phyloP scores from a whole-genome alignment of 2,888 invertebrate species.

The Heliconius charithonia region DNA sequence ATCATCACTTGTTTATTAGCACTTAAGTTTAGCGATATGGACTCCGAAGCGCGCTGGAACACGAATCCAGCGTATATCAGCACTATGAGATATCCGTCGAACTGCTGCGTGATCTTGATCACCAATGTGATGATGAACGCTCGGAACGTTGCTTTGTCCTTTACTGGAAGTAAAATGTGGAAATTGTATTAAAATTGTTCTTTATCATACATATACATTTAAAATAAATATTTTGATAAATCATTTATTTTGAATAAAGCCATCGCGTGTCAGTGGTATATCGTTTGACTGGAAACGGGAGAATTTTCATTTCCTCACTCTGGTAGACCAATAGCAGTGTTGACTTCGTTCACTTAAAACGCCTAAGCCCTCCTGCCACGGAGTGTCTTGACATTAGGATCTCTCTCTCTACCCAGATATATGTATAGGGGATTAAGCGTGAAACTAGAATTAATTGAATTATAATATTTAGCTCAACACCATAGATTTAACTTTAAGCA shows the following conservation, averaged over 20 bases:
- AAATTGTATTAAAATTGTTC: neutral
- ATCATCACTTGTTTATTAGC: conserved; percentile 77
- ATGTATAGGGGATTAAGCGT: neutral
- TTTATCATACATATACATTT: too few relatives aligned
- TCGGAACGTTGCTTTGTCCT: conserved; percentile 71
- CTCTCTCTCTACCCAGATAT: neutral
- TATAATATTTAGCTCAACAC: neutral
- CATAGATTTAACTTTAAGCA: neutral
- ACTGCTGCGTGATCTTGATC: conserved; percentile 77
- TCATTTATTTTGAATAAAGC: too few relatives aligned
- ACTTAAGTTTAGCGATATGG: conserved; percentile 65
- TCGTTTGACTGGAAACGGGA: neutral
- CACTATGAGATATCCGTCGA: conserved; percentile 77
- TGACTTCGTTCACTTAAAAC: neutral
- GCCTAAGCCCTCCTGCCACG: too few relatives aligned
- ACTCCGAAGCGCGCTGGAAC: conserved; percentile 70
- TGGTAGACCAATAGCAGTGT: neutral
- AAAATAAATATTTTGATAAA: neutral
- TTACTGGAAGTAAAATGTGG: conserved; percentile 58
- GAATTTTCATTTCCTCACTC: neutral
- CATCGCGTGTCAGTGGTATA: neutral
- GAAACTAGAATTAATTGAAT: neutral
- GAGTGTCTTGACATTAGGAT: neutral
- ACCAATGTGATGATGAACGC: conserved; percentile 76
- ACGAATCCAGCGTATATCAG: conserved; percentile 76